A percentile compares a stretch with the other conserved stretches of the same genome.
These are phyloP conservation scores for human DNA, from an alignment of 2,113 vertebrate genomes.

Conservation along the genomic window GRCh38 chr1:88311001-88311500, in stretches of 20 bases:
- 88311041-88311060: background rate
- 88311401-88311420: background rate
- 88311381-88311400: background rate
- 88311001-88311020: background rate
- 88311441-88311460: background rate
- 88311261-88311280: background rate
- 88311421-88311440: background rate
- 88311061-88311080: background rate
- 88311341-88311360: background rate
- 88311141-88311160: background rate
- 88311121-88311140: background rate
- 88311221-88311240: background rate
- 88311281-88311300: background rate
- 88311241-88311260: background rate
- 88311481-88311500: background rate
- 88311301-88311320: background rate
- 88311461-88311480: background rate
- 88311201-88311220: background rate
- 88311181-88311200: background rate
- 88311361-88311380: conserved; percentile 7
- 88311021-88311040: background rate
- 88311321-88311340: background rate
- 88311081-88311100: background rate
- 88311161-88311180: background rate
- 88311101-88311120: background rate